phyloP scores from a whole-genome alignment of 2,888 invertebrate genomes.

The Theodoxus fluviatilis region DNA sequence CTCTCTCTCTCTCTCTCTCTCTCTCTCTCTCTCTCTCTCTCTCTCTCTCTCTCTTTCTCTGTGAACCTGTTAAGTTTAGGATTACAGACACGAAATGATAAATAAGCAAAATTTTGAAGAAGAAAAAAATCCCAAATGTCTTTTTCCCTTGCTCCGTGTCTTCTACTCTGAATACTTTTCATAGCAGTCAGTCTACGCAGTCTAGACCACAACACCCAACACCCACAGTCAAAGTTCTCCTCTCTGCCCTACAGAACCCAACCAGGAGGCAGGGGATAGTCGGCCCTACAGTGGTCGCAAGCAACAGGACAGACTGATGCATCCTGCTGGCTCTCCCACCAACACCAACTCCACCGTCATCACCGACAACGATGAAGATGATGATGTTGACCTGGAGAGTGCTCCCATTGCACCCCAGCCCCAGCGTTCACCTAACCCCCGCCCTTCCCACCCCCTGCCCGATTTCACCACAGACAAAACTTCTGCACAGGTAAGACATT shows the following conservation, averaged over 20 bases:
- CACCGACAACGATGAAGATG: conserved; percentile 40
- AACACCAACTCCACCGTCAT: conserved; percentile 30
- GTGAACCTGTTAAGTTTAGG: not conserved
- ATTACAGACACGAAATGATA: too few relatives aligned
- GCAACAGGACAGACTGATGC: not conserved
- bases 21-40: conserved; percentile 7
- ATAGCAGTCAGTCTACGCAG: conserved; percentile 14
- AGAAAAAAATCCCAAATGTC: not conserved
- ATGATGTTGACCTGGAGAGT: conserved; percentile 49
- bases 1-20: conserved; percentile 5
- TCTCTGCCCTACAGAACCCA: not conserved
- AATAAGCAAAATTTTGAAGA: too few relatives aligned
- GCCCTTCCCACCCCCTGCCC: conserved; percentile 9
- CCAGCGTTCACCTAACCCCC: conserved; percentile 26
- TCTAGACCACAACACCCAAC: conserved; percentile 9
- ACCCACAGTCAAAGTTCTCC: not conserved
- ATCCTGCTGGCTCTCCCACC: too few relatives aligned
- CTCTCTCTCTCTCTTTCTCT: not conserved
- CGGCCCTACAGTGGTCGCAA: not conserved
- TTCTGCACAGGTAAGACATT: too few relatives aligned
- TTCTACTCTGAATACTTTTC: conserved; percentile 16
- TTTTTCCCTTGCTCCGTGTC: conserved; percentile 14
- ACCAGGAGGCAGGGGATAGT: not conserved
- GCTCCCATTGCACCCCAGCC: conserved; percentile 45
- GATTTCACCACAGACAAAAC: conserved; percentile 12